Conservation (phyloP, 1,140 invertebrate species). For the Leptinotarsa undecemlineata region DNA sequence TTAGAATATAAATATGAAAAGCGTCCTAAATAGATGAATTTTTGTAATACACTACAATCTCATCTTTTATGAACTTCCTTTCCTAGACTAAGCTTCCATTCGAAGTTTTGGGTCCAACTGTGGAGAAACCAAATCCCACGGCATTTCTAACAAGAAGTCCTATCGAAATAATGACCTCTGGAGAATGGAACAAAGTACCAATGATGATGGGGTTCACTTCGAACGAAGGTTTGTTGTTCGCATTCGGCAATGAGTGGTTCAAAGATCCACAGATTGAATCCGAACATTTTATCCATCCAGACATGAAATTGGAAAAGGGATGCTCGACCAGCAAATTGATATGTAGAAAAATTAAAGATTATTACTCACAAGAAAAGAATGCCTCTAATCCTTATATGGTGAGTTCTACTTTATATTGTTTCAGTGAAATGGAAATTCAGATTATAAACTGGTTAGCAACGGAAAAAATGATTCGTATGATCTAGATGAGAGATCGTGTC, state of each 20-base stretch:
- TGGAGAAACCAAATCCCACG: conserved; percentile 53
- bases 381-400: neutral
- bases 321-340: neutral
- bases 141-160: conserved; percentile 58
- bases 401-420: neutral
- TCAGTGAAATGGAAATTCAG: too few species aligned
- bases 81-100: neutral
- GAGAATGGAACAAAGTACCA: conserved; percentile 55
- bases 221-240: conserved; percentile 45
- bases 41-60: too few species aligned
- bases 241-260: conserved; percentile 29
- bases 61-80: too few species aligned
- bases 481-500: too few species aligned
- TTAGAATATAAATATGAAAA: too few species aligned
- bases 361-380: neutral
- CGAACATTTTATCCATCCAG: neutral
- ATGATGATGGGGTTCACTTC: conserved; percentile 59
- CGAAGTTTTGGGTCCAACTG: conserved; percentile 55
- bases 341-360: neutral
- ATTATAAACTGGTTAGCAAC: too few species aligned
- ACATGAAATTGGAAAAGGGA: neutral
- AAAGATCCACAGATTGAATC: neutral
- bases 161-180: conserved; percentile 51
- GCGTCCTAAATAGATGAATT: too few species aligned
- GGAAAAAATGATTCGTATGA: too few species aligned